phyloP scores from a whole-genome alignment of 2,888 invertebrate genomes.

The Calameuta pallipes region DNA sequence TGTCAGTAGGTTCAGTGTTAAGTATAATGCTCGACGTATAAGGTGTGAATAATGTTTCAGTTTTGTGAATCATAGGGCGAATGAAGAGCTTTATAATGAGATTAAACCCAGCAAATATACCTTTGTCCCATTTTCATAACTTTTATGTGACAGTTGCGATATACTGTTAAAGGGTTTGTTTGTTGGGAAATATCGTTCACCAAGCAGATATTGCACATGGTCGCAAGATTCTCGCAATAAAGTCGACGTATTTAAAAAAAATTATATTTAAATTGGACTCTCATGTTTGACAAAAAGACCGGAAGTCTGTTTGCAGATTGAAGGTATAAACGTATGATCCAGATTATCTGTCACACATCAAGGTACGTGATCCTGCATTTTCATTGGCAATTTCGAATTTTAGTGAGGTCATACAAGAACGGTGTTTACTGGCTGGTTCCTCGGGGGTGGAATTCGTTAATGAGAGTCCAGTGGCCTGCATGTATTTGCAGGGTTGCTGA shows the following conservation, averaged over 20 bases:
- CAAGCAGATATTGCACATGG: neutral
- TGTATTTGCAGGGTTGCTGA: slow-evolving; percentile 29
- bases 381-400: slow-evolving; percentile 37
- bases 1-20: neutral
- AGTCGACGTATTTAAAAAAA: neutral
- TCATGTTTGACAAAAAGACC: neutral
- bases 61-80: neutral
- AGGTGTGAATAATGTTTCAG: neutral
- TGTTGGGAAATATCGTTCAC: neutral
- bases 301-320: neutral
- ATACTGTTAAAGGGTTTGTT: neutral
- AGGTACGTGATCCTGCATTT: slow-evolving; percentile 22
- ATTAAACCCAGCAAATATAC: neutral
- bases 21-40: neutral
- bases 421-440: slow-evolving; percentile 27
- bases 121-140: neutral
- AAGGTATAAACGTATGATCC: neutral
- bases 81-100: neutral
- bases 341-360: neutral
- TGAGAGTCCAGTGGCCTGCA: slow-evolving; percentile 15
- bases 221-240: neutral
- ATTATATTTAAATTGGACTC: neutral
- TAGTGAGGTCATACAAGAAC: slow-evolving; percentile 19
- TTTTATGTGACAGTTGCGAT: neutral
- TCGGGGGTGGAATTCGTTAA: slow-evolving; percentile 28